Conservation (phyloP, 2,113 vertebrate species). For the Antechinus stuartii region DNA sequence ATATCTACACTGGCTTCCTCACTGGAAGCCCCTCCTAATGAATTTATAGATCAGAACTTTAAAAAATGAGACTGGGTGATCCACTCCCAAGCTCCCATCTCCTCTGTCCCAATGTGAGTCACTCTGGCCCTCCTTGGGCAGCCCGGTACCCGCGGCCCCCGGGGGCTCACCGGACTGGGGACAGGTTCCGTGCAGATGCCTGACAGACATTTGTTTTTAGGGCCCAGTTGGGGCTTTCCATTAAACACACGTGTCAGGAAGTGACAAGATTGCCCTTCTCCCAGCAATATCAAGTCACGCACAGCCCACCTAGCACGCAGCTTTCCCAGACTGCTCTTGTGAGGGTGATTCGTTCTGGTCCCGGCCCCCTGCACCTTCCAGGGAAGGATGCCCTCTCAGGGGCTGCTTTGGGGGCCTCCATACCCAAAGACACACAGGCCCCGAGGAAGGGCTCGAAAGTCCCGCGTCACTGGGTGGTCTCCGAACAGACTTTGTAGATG, state of each 20-base stretch:
- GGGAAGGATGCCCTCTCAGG: neutral
- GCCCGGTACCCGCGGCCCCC: too few species aligned
- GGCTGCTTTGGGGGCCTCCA: neutral
- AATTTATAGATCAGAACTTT: neutral
- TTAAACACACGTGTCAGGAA: neutral
- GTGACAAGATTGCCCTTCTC: neutral
- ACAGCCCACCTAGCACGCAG: neutral
- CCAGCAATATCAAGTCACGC: too few species aligned
- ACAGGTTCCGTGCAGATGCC: neutral
- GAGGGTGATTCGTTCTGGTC: neutral
- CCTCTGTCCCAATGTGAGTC: neutral
- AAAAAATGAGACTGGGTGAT: neutral
- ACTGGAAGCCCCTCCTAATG: too few species aligned
- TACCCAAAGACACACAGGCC: neutral
- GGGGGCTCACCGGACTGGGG: neutral
- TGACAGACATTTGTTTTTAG: neutral
- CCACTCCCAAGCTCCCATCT: neutral
- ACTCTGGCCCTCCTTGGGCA: too few species aligned
- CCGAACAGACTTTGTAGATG: neutral
- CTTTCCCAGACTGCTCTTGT: neutral
- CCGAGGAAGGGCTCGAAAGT: neutral
- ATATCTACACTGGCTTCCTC: neutral
- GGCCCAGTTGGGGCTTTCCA: neutral
- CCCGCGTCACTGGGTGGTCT: neutral
- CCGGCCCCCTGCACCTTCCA: neutral